Conservation (phyloP, 2,797 vertebrate species). For the Spheniscus humboldti region DNA sequence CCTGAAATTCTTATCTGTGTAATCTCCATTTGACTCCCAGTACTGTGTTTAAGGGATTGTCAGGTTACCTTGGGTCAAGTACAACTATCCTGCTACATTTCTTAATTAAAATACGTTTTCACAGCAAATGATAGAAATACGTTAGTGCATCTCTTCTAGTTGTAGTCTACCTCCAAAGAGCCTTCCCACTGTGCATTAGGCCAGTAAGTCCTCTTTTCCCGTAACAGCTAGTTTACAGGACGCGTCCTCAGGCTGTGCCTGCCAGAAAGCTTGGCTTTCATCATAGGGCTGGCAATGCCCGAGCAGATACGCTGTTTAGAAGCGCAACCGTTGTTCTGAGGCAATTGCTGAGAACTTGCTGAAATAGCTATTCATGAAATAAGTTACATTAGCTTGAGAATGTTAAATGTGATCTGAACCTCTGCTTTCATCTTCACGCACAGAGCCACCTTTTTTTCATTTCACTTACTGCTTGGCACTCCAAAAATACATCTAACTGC, state of each 20-base stretch:
- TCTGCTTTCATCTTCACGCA: no score
- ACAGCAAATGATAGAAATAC: neutral
- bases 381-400: neutral
- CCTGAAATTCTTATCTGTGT: neutral
- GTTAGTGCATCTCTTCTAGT: neutral
- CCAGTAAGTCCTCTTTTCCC: neutral
- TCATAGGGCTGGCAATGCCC: neutral
- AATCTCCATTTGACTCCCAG: neutral
- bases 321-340: neutral
- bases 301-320: neutral
- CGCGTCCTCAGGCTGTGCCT: neutral
- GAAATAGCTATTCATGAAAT: neutral
- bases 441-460: no score
- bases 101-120: neutral
- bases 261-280: neutral
- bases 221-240: neutral
- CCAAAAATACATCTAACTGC: accelerated
- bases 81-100: neutral
- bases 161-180: neutral
- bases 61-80: neutral
- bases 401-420: neutral
- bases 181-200: neutral
- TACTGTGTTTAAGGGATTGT: neutral
- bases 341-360: neutral
- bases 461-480: neutral